Evolutionary conservation across 2,888 invertebrate genomes (phyloP), one percentile per base, ranked within the genome.

Genomic region (Lagria hirta): DNA sequence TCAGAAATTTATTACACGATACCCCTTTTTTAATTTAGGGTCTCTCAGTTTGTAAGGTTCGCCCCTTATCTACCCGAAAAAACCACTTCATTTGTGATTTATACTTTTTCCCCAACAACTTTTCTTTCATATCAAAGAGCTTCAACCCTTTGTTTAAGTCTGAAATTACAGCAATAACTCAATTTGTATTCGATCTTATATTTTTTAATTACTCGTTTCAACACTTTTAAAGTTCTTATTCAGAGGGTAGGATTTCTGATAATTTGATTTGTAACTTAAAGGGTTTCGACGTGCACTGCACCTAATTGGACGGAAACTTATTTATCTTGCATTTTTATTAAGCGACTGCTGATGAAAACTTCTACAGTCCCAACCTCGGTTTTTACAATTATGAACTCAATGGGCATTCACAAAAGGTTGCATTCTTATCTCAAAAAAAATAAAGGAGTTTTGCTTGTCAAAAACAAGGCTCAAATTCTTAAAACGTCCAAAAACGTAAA

Each of bases 131-230:
- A 18, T 46, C 24, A 34, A 42, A 38, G 48, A 54, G 52, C 41
- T 48, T 57, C 55, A 61, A 61, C 66, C 66, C 66, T 68, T 65
- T 68, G 66, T 68, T 68, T 68, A 62, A 68, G 64, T 62, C 68
- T 60, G 61, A 69, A 70, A 70, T 70, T 71, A 65, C 69, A 58
- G 64, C 62, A 64, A 70, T 70, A 70, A 70, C 67, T 70, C 69
- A 71, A 71, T 70, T 69, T 68, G 67, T 68, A 68, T 66, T 67
- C 68, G 70, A 71, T 71, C 69, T 69, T 67, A 65, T 68, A 68
- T 70, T 69, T 70, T 71, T 70, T 70, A 70, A 71, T 71, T 71
- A 69, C 68, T 61, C 66, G 64, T 62, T 64, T 67, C 68, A 66
- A 66, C 67, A 62, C 68, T 57, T 58, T 59, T 55, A 49, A 52